Evolutionary conservation across 2,888 invertebrate genomes (phyloP).

Genomic region (Tenthredo amoena): DNA sequence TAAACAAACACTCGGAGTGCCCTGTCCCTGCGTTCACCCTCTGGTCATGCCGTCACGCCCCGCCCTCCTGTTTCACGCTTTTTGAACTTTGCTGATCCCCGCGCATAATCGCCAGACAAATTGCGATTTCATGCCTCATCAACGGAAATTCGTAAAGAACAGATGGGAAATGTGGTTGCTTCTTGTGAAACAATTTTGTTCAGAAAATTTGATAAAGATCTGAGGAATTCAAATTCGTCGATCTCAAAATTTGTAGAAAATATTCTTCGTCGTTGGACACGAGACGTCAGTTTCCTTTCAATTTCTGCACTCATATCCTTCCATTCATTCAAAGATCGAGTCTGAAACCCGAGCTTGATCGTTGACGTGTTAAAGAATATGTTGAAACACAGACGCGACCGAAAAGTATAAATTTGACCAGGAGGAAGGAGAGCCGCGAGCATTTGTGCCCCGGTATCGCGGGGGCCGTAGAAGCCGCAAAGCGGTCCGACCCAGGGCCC

Average conservation of each 20-base stretch:
- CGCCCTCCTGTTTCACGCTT: conserved; percentile 73
- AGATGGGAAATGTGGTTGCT: not conserved
- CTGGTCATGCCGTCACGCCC: conserved; percentile 63
- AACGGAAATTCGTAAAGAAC: conserved; percentile 55
- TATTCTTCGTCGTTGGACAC: not conserved
- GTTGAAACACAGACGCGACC: not conserved
- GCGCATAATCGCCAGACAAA: conserved; percentile 73
- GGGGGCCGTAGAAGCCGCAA: not conserved
- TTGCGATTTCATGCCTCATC: conserved; percentile 73
- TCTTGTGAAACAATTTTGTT: not conserved
- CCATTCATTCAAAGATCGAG: not conserved
- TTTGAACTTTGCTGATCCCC: conserved; percentile 68
- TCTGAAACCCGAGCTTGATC: conserved; percentile 22
- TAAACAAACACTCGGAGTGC: conserved; percentile 46
- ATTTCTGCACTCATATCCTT: not conserved
- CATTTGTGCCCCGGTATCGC: conserved; percentile 13
- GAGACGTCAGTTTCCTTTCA: not conserved
- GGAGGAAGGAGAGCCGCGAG: conserved; percentile 9
- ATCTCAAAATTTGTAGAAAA: not conserved
- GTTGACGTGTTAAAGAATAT: conserved; percentile 19
- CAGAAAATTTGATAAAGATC: not conserved
- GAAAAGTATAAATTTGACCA: conserved; percentile 18
- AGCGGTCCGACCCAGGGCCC: conserved; percentile 11
- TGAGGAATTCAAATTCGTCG: not conserved
- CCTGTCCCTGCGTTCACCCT: conserved; percentile 55